A percentile compares a stretch with the other conserved stretches of the same genome.
Evolutionary conservation across 2,113 vertebrate genomes (phyloP).

Genomic region (Potamarius usumacintae): DNA sequence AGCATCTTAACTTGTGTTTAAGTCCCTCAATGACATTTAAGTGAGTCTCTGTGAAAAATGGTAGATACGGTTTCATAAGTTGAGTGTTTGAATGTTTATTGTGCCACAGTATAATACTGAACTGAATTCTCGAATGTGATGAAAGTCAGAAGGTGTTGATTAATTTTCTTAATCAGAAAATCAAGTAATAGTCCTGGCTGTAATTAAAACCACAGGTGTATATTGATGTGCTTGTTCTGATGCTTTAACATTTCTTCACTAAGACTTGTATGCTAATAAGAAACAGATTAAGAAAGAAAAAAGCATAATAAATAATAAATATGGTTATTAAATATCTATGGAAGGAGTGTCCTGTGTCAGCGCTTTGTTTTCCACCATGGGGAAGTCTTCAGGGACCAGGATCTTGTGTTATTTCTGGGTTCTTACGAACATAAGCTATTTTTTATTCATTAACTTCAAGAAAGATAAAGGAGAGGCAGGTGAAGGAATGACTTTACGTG

Average conservation of each 20-base stretch:
- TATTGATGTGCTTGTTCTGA: too few relatives aligned
- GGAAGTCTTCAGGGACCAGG: neutral
- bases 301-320: neutral
- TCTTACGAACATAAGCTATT: neutral
- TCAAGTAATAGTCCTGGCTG: neutral
- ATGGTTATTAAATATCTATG: neutral
- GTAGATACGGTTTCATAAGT: neutral
- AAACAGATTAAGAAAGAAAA: neutral
- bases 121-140: neutral
- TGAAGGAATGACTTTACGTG: neutral
- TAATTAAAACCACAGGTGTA: neutral
- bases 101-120: neutral
- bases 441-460: neutral
- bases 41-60: neutral
- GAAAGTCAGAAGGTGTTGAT: neutral
- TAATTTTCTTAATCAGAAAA: too few relatives aligned
- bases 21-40: neutral
- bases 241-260: too few relatives aligned
- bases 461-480: neutral
- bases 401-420: neutral
- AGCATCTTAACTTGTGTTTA: neutral
- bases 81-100: neutral
- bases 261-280: neutral
- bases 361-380: neutral
- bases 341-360: neutral